Evolutionary conservation across 2,888 invertebrate genomes (phyloP).

Genomic region (Zaprionus obscuricornis): DNA sequence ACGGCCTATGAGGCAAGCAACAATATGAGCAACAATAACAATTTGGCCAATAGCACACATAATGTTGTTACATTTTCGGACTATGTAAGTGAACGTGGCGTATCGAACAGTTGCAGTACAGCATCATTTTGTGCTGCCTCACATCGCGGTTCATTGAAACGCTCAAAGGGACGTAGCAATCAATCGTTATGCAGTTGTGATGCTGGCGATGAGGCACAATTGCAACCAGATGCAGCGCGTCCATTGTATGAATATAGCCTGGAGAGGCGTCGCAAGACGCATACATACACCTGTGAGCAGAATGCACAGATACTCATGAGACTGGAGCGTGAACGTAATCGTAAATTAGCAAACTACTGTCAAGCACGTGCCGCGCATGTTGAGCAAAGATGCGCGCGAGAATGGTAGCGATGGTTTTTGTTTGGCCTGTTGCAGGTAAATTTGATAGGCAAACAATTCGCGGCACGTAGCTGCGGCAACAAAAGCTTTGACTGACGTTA

Average conservation of each 20-base stretch:
- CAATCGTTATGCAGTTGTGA: conserved; percentile 83
- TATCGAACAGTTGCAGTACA: conserved; percentile 35
- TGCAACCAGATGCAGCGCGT: conserved; percentile 81
- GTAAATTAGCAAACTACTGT: no score
- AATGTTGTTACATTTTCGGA: conserved; percentile 82
- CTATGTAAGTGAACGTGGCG: conserved; percentile 72
- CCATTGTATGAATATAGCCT: conserved; percentile 84
- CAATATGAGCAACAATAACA: conserved; percentile 10
- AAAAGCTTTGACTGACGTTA: conserved; percentile 38
- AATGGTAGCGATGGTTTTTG: no score
- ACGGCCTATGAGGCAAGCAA: conserved; percentile 49
- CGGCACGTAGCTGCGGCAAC: conserved; percentile 53
- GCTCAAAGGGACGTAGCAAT: conserved; percentile 82
- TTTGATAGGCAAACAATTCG: conserved; percentile 65
- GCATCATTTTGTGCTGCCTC: conserved; percentile 40
- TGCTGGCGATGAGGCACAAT: conserved; percentile 81
- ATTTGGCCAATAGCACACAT: conserved; percentile 38
- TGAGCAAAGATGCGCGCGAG: no score
- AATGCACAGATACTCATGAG: conserved; percentile 84
- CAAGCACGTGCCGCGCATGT: conserved; percentile 46
- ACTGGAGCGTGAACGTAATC: conserved; percentile 82
- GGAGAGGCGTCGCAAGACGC: conserved; percentile 83
- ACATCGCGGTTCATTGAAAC: conserved; percentile 81
- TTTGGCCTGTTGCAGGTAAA: conserved; percentile 57
- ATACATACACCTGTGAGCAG: conserved; percentile 85